Evolutionary conservation across 2,888 invertebrate genomes (phyloP), one percentile per base, ranked within the genome.

Genomic region (Drosophila buzzatii): DNA sequence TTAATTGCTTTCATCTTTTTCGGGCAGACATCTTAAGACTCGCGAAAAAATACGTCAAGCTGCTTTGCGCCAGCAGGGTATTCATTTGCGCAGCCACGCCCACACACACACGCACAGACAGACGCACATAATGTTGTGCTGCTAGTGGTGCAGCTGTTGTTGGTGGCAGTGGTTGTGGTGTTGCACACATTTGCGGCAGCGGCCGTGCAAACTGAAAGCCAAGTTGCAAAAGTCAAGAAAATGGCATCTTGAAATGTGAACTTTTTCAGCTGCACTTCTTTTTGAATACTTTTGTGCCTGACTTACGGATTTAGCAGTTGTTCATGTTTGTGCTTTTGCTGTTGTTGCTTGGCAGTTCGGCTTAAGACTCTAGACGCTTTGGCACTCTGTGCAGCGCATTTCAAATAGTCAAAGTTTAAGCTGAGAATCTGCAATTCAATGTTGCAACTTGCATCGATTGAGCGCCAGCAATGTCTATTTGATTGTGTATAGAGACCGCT

Each of bases 221-320:
- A 83, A 79, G 73, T 81, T 81, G 55, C 49, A 55, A 79, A 83
- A 87, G 77, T 76, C 72, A 82, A 75, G 85, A 82, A 83, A 85
- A 85, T 87, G 88, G 88, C 85, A 85, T 87, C 85, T 87, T 87
- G 88, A 87, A 85, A 85, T 89, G 88, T 89, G 85, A 89, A 85
- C 90, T 89, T 85, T 89, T 89, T 78, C 87, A 81, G 79, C 82
- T 85, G 89, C 85, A 86, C 79, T 87, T 89, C 80, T 85, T 84
- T 85, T 79, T 87, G 88, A 85, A 85, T 85, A 87, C 85, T 85
- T 85, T 85, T 89, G 73, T 71, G 85, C 73, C 84, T 74, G 89
- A 81, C 71, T 87, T 89, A 84, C 57, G 62, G 70, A 81, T 77
- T 81, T 70, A 61, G 71, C 71, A 83, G 70, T 71, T 70, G 51